Base-by-base conservation (phyloP, 2,797 vertebrate genomes). In the Molothrus ater region DNA sequence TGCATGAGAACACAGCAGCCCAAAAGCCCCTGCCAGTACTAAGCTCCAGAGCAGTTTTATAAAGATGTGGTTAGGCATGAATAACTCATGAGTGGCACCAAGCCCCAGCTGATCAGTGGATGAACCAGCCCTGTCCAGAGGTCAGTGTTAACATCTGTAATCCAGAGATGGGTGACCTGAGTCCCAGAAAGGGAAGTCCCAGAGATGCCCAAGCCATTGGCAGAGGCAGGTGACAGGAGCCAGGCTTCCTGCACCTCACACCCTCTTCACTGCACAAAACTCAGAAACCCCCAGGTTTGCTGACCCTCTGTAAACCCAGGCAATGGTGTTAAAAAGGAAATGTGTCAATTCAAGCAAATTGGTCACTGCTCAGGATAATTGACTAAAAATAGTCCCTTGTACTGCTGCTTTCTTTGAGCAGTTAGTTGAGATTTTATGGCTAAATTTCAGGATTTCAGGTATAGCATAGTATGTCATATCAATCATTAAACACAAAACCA, bases 391-490 rank as follows among this genome's bases (percentile, higher is more conserved):
- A 61, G 20, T 3, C 16, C 73, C 15, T 56, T 59, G 42, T 66
- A 59, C 16, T 40, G 51, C 10, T 36, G 36, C 36, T 65, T 50
- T 38, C 48, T 74, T 78, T 18, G 13, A 34, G 56, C n/a, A 36
- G 51, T 31, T 51, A 89, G 36, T 3, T 71, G 73, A 65, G 47
- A 53, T 43, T 56, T 73, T n/a, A 38, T 3, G 47, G 47, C 51
- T 78, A 1, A 88, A 60, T 71, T 70, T 45, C 61, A 78, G 61
- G 34, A 68, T 45, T 60, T n/a, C 21, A 45, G n/a, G 36, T 65
- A 43, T 29, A 72, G 43, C 28, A 40, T 2, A 48, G 12, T 20
- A 10, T 3, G 19, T 12, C 1, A 0, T 16, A 34, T 13, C 50
- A 45, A 57, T 16, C 47, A 65, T 26, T 31, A 70, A 90, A 66